A percentile compares a stretch with the other conserved stretches of the same genome.
Evolutionary conservation across 1,140 invertebrate species (phyloP).

Genomic region (Leptinotarsa defecta): DNA sequence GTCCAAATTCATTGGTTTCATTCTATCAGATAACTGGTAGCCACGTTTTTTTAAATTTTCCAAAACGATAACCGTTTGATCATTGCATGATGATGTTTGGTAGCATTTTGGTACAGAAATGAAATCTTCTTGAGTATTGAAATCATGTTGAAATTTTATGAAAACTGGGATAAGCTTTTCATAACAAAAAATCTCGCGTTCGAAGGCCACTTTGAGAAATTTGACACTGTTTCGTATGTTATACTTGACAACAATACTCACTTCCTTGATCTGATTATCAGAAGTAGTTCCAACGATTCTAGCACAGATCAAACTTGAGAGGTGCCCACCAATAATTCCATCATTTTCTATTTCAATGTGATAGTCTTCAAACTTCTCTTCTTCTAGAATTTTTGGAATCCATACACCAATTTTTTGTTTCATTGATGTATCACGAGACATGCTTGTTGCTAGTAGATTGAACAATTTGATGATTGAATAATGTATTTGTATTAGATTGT

Average conservation of each 20-base stretch:
- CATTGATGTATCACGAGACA: background rate
- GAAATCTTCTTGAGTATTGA: constrained; percentile 35
- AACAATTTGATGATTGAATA: too few relatives aligned
- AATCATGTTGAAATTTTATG: constrained; percentile 39
- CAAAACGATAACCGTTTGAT: constrained; percentile 60
- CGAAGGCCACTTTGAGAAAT: constrained; percentile 30
- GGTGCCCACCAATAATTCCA: constrained; percentile 39
- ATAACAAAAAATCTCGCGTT: constrained; percentile 47
- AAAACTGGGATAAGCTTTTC: constrained; percentile 40
- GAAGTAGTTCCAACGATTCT: constrained; percentile 10
- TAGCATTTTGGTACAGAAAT: constrained; percentile 52
- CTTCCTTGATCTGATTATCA: constrained; percentile 12
- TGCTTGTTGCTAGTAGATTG: background rate
- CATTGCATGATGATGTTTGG: constrained; percentile 47
- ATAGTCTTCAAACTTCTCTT: background rate
- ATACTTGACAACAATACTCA: constrained; percentile 34
- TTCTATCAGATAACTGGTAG: constrained; percentile 58
- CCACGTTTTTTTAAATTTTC: constrained; percentile 59
- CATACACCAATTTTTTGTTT: background rate
- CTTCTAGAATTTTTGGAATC: background rate
- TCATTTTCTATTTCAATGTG: background rate
- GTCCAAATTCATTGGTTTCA: constrained; percentile 54
- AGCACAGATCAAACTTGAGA: constrained; percentile 36
- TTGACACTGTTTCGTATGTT: constrained; percentile 21
- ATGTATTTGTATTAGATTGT: too few relatives aligned